Conservation (phyloP, 2,888 invertebrate genomes). For the Miltochrista miniata region DNA sequence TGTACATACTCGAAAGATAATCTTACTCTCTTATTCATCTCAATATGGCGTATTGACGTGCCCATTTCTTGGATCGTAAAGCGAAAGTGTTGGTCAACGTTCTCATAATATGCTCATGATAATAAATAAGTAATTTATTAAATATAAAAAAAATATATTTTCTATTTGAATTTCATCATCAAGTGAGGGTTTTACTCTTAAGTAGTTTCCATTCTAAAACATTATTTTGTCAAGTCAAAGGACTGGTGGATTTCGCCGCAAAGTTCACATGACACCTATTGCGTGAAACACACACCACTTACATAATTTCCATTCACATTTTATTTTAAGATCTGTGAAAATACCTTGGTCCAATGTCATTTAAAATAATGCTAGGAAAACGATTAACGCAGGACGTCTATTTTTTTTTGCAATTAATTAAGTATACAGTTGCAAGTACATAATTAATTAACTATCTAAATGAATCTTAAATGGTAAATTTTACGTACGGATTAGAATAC, state of each 20-base stretch:
- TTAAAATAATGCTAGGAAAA: background rate
- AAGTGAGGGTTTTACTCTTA: background rate
- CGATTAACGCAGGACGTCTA: too few relatives aligned
- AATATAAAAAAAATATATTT: background rate
- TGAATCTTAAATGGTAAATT: background rate
- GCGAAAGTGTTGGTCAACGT: slow-evolving; percentile 1
- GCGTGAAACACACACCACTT: too few relatives aligned
- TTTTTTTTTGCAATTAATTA: background rate
- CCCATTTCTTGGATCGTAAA: background rate
- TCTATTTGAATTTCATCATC: background rate
- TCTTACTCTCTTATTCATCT: background rate
- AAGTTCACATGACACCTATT: too few relatives aligned
- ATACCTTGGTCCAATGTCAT: background rate
- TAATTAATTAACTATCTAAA: background rate
- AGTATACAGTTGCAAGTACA: background rate
- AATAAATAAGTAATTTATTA: background rate
- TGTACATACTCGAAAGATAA: background rate
- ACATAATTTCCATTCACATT: background rate
- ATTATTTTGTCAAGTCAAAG: background rate
- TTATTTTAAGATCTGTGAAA: background rate
- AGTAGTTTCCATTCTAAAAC: too few relatives aligned
- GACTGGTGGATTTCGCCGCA: too few relatives aligned
- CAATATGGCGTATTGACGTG: background rate
- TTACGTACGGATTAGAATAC: too few relatives aligned
- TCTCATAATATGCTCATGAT: background rate